Evolutionary conservation across 2,888 invertebrate species (phyloP).

Genomic region (Apamea sordens): DNA sequence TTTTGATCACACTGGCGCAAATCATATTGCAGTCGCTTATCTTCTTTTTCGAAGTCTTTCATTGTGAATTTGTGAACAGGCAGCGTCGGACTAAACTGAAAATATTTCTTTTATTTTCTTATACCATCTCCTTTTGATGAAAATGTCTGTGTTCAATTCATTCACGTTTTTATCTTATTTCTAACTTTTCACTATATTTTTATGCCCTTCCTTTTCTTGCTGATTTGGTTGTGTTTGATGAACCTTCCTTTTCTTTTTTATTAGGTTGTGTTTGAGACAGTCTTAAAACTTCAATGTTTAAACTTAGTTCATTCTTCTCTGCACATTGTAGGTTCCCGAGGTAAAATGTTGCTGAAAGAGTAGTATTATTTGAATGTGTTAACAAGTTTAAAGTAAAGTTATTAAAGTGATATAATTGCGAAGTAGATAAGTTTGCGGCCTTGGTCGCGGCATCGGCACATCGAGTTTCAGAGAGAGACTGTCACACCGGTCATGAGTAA

Average conservation of each 20-base stretch:
- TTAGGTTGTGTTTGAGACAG: neutral
- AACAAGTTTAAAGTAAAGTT: accelerated
- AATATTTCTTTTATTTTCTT: neutral
- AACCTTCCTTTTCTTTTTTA: neutral
- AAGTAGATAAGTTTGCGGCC: no score
- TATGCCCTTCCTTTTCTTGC: neutral
- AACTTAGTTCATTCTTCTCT: neutral
- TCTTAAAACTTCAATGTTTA: constrained; percentile 3
- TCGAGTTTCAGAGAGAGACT: neutral
- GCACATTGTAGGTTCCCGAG: neutral
- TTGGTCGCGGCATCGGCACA: neutral
- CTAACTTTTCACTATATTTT: neutral
- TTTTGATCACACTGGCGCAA: neutral
- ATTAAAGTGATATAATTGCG: neutral
- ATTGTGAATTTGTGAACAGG: constrained; percentile 10
- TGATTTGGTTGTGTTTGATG: neutral
- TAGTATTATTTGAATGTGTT: neutral
- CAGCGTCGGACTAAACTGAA: neutral
- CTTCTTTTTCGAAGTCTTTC: constrained; percentile 17
- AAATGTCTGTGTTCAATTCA: neutral
- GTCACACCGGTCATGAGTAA: neutral
- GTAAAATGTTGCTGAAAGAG: constrained; percentile 15
- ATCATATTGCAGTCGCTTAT: constrained; percentile 8
- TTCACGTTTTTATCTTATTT: neutral
- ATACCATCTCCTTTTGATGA: neutral